Evolutionary conservation across 1,140 invertebrate species (phyloP), one percentile per base, ranked within the genome.

Genomic region (Cydia amplana): DNA sequence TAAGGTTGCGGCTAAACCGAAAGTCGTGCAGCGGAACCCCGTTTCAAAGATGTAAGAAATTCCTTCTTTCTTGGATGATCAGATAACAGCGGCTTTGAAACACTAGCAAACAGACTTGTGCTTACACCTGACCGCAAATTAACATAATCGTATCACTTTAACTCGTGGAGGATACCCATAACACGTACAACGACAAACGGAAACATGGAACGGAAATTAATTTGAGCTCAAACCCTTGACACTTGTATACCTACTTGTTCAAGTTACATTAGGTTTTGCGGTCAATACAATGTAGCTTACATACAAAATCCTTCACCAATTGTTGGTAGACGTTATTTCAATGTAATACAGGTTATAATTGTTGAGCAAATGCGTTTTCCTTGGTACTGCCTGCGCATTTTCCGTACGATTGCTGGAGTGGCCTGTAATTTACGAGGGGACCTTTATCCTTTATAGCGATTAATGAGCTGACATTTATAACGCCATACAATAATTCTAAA

Each of bases 391-490:
- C 4, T 55, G 51, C n/a, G n/a, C 51, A 60, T 60, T 60, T 60
- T 60, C 18, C 55, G 20, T 60, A 23, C 6, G 9, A 60, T 60
- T 60, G 6, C 7, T 60, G 20, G 51, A 6, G 3, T 16, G 51
- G 16, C 12, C 51, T 7, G 51, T 20, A 18, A 55, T 55, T 55
- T 55, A 55, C 6, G 51, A 55, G 51, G n/a, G 51, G n/a, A 55
- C 51, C 51, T 55, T 55, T 55, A 18, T 3, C n/a, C n/a, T 55
- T 0, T 2, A 7, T 55, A 55, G 51, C n/a, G 51, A 55, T 55
- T 55, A 55, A 55, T 55, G 51, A 7, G 51, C 18, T 18, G 51
- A 55, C 51, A 55, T 55, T 55, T 55, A 55, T 55, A 46, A 43
- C 40, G 14, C 40, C 40, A 43, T 43, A 12, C 14, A 12, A 43